Evolutionary conservation across 2,797 vertebrate species (phyloP).

Genomic region (Hoplostethus mediterraneus): DNA sequence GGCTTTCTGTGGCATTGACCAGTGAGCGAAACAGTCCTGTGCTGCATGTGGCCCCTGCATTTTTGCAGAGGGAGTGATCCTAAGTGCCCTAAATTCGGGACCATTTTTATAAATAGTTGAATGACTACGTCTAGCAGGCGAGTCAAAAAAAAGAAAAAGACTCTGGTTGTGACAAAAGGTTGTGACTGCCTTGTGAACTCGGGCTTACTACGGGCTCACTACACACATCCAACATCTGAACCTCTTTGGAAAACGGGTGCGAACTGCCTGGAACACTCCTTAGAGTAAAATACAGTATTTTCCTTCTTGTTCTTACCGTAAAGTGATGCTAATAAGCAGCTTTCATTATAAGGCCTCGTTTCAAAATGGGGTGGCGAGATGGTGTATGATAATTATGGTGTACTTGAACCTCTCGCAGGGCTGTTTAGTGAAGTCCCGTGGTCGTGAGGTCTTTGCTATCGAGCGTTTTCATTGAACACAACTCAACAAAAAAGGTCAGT

Average conservation of each 20-base stretch:
- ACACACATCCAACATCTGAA: not conserved
- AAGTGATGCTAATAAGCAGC: not conserved
- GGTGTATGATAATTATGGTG: too few relatives aligned
- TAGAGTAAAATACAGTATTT: not conserved
- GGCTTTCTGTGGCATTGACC: not conserved
- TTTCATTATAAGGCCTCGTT: not conserved
- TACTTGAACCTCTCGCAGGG: too few relatives aligned
- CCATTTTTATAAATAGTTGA: conserved; percentile 18
- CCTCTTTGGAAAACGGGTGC: not conserved
- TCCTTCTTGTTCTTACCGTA: not conserved
- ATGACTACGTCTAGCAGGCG: conserved; percentile 14
- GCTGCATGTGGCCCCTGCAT: conserved; percentile 32
- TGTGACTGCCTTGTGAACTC: conserved; percentile 51
- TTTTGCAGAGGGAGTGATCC: not conserved
- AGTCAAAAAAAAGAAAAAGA: conserved; percentile 12
- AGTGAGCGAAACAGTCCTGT: conserved; percentile 15
- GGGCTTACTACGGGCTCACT: conserved; percentile 28
- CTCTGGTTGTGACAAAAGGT: not conserved
- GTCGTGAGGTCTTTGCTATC: too few relatives aligned
- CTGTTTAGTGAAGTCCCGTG: too few relatives aligned
- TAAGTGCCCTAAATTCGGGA: conserved; percentile 6
- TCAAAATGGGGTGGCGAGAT: not conserved
- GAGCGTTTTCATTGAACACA: too few relatives aligned
- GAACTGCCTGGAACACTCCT: not conserved
- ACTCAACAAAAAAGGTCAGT: too few relatives aligned